Conservation (phyloP, 64 coral and sea anemone species). For the Exaiptasia diaphana region DNA sequence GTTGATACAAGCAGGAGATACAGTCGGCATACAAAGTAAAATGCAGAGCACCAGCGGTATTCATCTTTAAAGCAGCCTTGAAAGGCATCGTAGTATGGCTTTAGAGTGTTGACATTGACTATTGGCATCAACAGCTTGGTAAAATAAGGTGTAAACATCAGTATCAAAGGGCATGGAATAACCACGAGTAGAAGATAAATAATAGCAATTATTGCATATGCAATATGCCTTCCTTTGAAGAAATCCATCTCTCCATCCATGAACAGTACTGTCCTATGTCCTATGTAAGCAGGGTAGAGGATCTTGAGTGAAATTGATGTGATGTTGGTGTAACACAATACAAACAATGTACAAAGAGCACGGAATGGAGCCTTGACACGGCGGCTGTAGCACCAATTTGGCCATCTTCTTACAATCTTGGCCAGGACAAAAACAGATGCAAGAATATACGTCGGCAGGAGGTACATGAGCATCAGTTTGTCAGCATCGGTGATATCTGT, state of each 20-base stretch:
- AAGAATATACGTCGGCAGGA: slow-evolving; percentile 64
- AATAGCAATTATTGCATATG: slow-evolving; percentile 57
- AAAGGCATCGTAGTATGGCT: slow-evolving; percentile 84
- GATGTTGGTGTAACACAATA: slow-evolving; percentile 73
- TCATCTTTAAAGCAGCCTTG: slow-evolving; percentile 83
- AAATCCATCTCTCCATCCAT: slow-evolving; percentile 66
- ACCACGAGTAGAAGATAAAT: slow-evolving; percentile 53
- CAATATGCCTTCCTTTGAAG: slow-evolving; percentile 73
- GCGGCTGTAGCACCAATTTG: slow-evolving; percentile 71
- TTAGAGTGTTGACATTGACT: slow-evolving; percentile 75
- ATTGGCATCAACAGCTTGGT: slow-evolving; percentile 43
- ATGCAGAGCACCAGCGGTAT: slow-evolving; percentile 90
- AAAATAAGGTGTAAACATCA: slow-evolving; percentile 72
- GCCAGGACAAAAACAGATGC: slow-evolving; percentile 56
- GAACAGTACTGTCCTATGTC: slow-evolving; percentile 51
- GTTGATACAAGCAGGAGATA: slow-evolving; percentile 30
- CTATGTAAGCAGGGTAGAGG: slow-evolving; percentile 55
- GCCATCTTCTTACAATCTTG: neutral
- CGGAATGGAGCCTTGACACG: slow-evolving; percentile 81
- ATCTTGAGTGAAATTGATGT: slow-evolving; percentile 71
- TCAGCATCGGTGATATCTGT: slow-evolving; percentile 58
- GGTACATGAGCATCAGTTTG: slow-evolving; percentile 66
- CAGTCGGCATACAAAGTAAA: slow-evolving; percentile 77
- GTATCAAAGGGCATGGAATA: slow-evolving; percentile 64
- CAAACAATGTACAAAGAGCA: slow-evolving; percentile 69